phyloP scores from a whole-genome alignment of 2,888 invertebrate species.

The Timandra comae region DNA sequence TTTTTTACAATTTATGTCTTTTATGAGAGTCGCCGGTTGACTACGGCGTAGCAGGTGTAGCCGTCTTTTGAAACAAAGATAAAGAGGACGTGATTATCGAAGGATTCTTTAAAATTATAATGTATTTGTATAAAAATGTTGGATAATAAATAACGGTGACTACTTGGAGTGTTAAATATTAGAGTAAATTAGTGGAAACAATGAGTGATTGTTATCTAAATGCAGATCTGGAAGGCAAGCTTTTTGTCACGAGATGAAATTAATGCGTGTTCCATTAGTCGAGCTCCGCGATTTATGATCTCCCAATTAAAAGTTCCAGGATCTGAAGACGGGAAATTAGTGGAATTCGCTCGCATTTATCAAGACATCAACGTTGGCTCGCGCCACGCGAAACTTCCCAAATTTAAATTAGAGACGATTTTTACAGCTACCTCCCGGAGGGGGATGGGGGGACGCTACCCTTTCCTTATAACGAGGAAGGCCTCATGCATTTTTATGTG shows the following conservation, averaged over 20 bases:
- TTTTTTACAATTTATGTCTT: no score
- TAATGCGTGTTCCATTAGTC: slow-evolving; percentile 64
- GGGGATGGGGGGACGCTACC: slow-evolving; percentile 61
- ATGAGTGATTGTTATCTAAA: slow-evolving; percentile 70
- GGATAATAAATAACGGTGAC: no score
- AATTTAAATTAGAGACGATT: slow-evolving; percentile 78
- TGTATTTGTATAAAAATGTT: no score
- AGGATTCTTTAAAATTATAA: no score
- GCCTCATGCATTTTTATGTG: slow-evolving; percentile 79
- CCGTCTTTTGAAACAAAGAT: no score
- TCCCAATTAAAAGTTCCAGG: slow-evolving; percentile 73
- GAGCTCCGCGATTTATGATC: slow-evolving; percentile 58
- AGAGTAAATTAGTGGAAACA: slow-evolving; percentile 37
- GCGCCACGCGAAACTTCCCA: slow-evolving; percentile 74
- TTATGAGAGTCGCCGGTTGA: no score
- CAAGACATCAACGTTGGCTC: slow-evolving; percentile 74
- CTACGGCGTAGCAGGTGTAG: no score
- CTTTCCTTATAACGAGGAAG: slow-evolving; percentile 78
- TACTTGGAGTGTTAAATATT: no score
- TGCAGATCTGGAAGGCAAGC: slow-evolving; percentile 45
- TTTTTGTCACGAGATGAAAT: slow-evolving; percentile 67
- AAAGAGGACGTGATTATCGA: no score
- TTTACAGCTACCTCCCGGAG: slow-evolving; percentile 74
- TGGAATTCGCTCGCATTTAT: slow-evolving; percentile 73
- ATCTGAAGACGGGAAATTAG: slow-evolving; percentile 72